A percentile compares a stretch with the other conserved stretches of the same genome.
Conservation (phyloP, 2,797 vertebrate species). For the Denticeps clupeoides region DNA sequence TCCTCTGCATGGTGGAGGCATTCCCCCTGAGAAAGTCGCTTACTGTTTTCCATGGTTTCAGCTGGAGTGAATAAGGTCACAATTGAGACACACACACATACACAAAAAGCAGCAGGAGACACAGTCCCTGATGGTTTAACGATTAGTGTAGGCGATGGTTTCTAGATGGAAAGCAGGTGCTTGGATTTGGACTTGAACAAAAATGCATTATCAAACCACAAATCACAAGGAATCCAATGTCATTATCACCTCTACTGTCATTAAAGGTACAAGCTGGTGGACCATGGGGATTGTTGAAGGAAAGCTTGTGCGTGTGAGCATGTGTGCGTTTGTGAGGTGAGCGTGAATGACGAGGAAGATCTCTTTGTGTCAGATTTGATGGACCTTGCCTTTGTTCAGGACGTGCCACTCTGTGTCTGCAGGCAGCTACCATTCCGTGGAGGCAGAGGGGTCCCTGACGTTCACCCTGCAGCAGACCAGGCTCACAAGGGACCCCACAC, state of each 20-base stretch:
- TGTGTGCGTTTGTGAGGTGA: constrained; percentile 10
- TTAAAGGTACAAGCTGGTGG: constrained; percentile 6
- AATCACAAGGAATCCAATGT: no score
- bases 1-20: background rate
- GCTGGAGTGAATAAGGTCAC: constrained; percentile 1
- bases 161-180: no score
- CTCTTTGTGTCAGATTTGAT: constrained; percentile 49
- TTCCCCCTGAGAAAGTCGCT: no score
- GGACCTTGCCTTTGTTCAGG: constrained; percentile 44
- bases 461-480: constrained; percentile 31
- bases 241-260: no score
- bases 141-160: no score
- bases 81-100: background rate
- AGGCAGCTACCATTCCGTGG: constrained; percentile 49
- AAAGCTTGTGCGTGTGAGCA: background rate
- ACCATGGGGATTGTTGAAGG: constrained; percentile 9
- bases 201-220: no score
- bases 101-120: background rate
- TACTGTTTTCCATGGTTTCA: no score
- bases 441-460: constrained; percentile 41
- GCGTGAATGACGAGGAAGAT: constrained; percentile 18
- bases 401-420: constrained; percentile 41
- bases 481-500: constrained; percentile 43
- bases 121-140: no score
- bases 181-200: no score